Conservation (phyloP, 2,888 invertebrate species). For the Chloroclysta siterata region DNA sequence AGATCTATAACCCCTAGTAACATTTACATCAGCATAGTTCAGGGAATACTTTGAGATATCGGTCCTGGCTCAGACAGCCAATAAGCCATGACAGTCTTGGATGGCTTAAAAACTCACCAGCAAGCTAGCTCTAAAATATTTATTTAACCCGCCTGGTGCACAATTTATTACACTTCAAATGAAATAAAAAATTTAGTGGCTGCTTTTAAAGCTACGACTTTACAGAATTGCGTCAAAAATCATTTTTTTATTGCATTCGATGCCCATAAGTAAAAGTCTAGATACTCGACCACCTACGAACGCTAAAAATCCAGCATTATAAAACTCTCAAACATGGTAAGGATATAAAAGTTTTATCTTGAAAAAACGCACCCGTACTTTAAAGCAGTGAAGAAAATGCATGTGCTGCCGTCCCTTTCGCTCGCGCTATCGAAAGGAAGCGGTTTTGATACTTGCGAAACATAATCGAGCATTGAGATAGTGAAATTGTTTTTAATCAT, state of each 20-base stretch:
- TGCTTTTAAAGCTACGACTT: not conserved
- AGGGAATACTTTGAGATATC: too few species aligned
- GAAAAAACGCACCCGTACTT: constrained; percentile 47
- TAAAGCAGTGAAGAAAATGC: constrained; percentile 67
- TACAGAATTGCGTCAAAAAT: constrained; percentile 17
- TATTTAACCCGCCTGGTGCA: too few species aligned
- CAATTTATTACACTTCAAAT: too few species aligned
- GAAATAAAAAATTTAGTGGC: too few species aligned
- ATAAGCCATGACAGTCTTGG: too few species aligned
- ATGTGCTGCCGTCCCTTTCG: constrained; percentile 63
- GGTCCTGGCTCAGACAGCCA: too few species aligned
- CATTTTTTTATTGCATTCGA: constrained; percentile 8
- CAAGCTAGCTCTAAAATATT: too few species aligned
- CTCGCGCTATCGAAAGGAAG: constrained; percentile 57
- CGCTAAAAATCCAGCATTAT: constrained; percentile 32
- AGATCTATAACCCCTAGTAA: too few species aligned
- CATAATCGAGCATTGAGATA: constrained; percentile 10
- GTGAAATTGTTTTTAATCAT: constrained; percentile 3
- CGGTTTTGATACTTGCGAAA: constrained; percentile 63
- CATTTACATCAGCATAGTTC: too few species aligned
- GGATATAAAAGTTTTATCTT: constrained; percentile 43
- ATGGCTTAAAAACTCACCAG: too few species aligned
- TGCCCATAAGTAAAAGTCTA: constrained; percentile 33
- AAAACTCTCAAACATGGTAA: constrained; percentile 39
- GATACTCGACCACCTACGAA: constrained; percentile 40